Evolutionary conservation across 2,888 invertebrate genomes (phyloP).

Genomic region (Tetragonula carbonaria): DNA sequence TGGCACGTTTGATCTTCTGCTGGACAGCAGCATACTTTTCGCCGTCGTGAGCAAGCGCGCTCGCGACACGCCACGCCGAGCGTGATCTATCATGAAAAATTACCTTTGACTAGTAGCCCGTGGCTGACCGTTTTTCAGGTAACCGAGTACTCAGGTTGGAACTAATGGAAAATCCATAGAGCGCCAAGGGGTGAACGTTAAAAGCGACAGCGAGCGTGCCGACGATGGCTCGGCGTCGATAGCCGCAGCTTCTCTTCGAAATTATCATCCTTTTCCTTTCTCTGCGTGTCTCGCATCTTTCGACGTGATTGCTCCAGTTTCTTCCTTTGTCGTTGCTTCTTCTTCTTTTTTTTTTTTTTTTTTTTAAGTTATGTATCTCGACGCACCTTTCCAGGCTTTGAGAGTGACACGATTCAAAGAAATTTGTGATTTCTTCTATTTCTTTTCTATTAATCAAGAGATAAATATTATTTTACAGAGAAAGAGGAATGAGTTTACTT

Average conservation of each 20-base stretch:
- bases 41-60: slow-evolving; percentile 76
- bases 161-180: slow-evolving; percentile 80
- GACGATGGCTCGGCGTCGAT: slow-evolving; percentile 46
- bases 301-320: background rate
- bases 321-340: background rate
- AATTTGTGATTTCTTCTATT: too few relatives aligned
- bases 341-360: too few relatives aligned
- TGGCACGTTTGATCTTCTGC: slow-evolving; percentile 82
- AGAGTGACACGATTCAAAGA: too few relatives aligned
- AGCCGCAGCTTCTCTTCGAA: slow-evolving; percentile 28
- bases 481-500: too few relatives aligned
- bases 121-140: slow-evolving; percentile 75
- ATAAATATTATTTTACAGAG: too few relatives aligned
- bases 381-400: too few relatives aligned
- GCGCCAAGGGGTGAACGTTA: slow-evolving; percentile 77
- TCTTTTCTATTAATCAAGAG: too few relatives aligned
- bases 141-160: slow-evolving; percentile 73
- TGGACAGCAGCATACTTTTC: slow-evolving; percentile 77
- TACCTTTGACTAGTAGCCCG: slow-evolving; percentile 82
- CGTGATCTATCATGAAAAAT: slow-evolving; percentile 84
- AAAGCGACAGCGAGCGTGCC: slow-evolving; percentile 73
- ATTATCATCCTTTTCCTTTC: slow-evolving; percentile 19
- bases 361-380: too few relatives aligned
- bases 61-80: slow-evolving; percentile 78
- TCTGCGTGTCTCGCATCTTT: background rate